Conservation (phyloP, 2,888 invertebrate species). For the Apoda limacodes region DNA sequence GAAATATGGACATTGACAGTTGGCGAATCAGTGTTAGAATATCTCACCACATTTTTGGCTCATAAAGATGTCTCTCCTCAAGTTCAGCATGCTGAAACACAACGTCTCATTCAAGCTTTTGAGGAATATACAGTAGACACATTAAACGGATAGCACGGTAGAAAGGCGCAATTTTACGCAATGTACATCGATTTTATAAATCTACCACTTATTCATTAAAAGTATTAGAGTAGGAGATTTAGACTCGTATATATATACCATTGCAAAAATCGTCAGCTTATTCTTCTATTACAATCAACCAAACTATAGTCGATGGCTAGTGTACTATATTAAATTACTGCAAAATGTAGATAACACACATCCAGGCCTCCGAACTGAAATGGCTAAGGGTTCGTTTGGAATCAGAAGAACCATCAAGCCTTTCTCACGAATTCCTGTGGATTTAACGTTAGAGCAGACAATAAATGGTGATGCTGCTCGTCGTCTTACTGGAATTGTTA, state of each 20-base stretch:
- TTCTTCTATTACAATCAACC: conserved; percentile 11
- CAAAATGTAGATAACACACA: conserved; percentile 14
- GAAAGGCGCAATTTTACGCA: conserved; percentile 11
- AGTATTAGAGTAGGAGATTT: conserved; percentile 16
- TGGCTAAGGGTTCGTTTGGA: conserved; percentile 9
- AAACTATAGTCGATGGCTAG: conserved; percentile 14
- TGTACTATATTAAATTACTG: conserved; percentile 11
- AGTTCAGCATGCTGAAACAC: conserved; percentile 26
- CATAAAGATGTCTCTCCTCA: conserved; percentile 31
- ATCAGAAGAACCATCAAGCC: conserved; percentile 21
- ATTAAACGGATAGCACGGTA: conserved; percentile 12
- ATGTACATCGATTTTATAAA: conserved; percentile 14
- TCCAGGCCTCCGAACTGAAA: conserved; percentile 11
- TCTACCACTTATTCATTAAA: conserved; percentile 12
- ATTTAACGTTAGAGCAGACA: conserved; percentile 24
- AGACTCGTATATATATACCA: conserved; percentile 11
- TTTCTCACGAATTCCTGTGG: conserved; percentile 23
- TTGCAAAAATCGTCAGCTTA: conserved; percentile 8
- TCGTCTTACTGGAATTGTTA: conserved; percentile 19
- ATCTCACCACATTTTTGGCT: conserved; percentile 32
- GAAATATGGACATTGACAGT: too few species aligned
- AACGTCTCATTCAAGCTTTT: conserved; percentile 25
- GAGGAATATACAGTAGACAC: conserved; percentile 20
- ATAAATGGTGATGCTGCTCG: conserved; percentile 25
- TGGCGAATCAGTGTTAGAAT: conserved; percentile 19